Percentiles rank a stretch among this genome's conserved stretches.
Evolutionary conservation across 1,140 invertebrate genomes (phyloP).

Genomic region (Halyomorpha halys): DNA sequence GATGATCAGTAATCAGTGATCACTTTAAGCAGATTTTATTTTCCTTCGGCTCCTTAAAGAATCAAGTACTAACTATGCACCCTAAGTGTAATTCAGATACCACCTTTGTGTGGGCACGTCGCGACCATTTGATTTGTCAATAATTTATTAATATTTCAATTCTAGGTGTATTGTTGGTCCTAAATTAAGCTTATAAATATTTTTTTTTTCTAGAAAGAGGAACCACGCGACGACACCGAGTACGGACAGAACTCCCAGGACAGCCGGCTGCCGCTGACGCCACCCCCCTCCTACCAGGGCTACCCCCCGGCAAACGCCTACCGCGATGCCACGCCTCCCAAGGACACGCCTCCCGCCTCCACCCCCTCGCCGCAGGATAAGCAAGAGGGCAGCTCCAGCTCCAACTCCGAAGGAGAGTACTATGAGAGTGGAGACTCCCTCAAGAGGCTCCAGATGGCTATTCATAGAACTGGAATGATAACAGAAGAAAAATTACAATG

Average conservation of each 20-base stretch:
- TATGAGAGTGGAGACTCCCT: constrained; percentile 26
- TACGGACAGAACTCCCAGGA: background rate
- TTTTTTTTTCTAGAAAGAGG: constrained; percentile 9
- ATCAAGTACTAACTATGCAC: too few species aligned
- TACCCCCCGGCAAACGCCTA: background rate
- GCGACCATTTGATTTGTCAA: too few species aligned
- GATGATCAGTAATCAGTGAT: too few species aligned
- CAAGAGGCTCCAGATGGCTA: constrained; percentile 28
- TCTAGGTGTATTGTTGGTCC: background rate
- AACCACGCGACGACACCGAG: background rate
- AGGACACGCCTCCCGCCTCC: constrained; percentile 8
- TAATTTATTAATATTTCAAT: too few species aligned
- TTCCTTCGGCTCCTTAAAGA: too few species aligned
- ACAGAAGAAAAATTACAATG: constrained; percentile 29
- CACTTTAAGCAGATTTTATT: too few species aligned
- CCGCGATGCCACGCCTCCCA: constrained; percentile 3
- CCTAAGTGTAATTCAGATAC: too few species aligned
- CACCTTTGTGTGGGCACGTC: too few species aligned
- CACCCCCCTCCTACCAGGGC: background rate
- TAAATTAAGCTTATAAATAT: background rate
- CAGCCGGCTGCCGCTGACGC: background rate
- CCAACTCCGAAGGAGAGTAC: constrained; percentile 17
- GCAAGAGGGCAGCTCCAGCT: constrained; percentile 13
- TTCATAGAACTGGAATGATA: constrained; percentile 28
- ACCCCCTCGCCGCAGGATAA: background rate